These are phyloP conservation scores for Drosophila kurseongensis DNA, from an alignment of 1,140 invertebrate species.

Conservation along the genomic window DNA sequence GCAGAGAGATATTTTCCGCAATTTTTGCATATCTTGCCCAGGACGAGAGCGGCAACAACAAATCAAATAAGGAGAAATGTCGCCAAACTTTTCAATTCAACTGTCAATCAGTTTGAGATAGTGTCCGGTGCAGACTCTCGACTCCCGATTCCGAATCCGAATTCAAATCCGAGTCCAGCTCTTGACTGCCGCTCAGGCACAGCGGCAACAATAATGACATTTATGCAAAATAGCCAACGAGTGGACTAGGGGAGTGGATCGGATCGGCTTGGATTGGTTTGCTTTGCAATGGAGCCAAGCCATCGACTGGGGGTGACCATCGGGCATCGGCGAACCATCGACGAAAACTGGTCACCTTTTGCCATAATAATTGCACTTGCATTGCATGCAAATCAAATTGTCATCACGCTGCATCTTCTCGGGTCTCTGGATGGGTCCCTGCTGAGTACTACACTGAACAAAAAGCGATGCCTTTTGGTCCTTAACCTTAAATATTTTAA, in stretches of 20 bases:
- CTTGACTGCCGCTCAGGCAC: conserved; percentile 24
- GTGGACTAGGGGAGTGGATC: conserved; percentile 27
- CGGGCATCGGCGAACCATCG: conserved; percentile 46
- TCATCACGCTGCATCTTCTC: conserved; percentile 72
- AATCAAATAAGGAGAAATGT: conserved; percentile 84
- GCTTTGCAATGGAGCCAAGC: conserved; percentile 3
- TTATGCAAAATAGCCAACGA: conserved; percentile 69
- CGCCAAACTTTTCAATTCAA: conserved; percentile 83
- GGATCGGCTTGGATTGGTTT: conserved; percentile 9
- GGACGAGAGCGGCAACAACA: conserved; percentile 60
- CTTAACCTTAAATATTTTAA: not conserved
- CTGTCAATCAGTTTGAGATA: conserved; percentile 83
- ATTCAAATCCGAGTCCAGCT: conserved; percentile 3
- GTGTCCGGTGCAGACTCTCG: conserved; percentile 63
- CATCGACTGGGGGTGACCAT: conserved; percentile 42
- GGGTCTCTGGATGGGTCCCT: conserved; percentile 24
- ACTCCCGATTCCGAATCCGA: conserved; percentile 1
- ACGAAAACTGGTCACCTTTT: conserved; percentile 74
- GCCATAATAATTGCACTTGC: conserved; percentile 83
- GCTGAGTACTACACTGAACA: conserved; percentile 9
- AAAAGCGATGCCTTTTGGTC: not conserved
- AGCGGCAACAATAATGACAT: conserved; percentile 82
- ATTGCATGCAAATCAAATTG: conserved; percentile 83
- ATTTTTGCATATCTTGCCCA: conserved; percentile 69
- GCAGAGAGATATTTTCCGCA: conserved; percentile 64